phyloP scores from a whole-genome alignment of 2,797 vertebrate species.

The Champsocephalus gunnari region DNA sequence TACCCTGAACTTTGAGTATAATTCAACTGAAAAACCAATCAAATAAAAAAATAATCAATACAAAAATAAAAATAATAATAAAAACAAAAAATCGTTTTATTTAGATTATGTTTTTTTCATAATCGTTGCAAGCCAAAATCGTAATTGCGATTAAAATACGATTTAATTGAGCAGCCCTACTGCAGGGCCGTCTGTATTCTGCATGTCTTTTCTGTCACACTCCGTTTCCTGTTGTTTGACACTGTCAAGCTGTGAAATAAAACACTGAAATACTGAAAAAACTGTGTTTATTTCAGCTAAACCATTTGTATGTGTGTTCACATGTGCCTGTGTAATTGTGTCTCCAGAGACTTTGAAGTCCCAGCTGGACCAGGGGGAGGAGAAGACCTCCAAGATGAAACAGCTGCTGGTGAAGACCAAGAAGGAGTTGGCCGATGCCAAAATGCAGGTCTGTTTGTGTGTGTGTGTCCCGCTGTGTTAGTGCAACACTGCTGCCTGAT shows the following conservation, averaged over 20 bases:
- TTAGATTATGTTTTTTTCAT: too few species aligned
- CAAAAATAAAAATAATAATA: too few species aligned
- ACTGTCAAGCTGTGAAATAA: background rate
- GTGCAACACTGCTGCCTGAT: conserved; percentile 40
- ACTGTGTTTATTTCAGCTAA: conserved; percentile 11
- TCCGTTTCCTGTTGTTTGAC: background rate
- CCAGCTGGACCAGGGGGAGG: conserved; percentile 89
- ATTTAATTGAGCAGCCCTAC: background rate
- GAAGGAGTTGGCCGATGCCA: conserved; percentile 94
- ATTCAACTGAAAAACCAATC: too few species aligned
- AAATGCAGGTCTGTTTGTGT: conserved; percentile 88
- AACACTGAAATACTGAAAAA: background rate
- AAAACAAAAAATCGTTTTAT: too few species aligned
- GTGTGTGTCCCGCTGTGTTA: conserved; percentile 9
- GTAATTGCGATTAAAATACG: too few species aligned
- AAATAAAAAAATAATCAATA: too few species aligned
- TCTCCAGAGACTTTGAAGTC: conserved; percentile 89
- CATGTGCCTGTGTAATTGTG: conserved; percentile 16
- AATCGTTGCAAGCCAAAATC: too few species aligned
- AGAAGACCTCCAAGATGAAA: conserved; percentile 93
- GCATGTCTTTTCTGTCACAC: background rate
- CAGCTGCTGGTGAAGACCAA: conserved; percentile 96
- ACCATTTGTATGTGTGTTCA: conserved; percentile 28
- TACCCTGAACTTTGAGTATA: too few species aligned
- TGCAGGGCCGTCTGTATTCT: background rate